Base-by-base conservation (phyloP, 2,797 vertebrate species). In the Pipistrellus kuhlii region DNA sequence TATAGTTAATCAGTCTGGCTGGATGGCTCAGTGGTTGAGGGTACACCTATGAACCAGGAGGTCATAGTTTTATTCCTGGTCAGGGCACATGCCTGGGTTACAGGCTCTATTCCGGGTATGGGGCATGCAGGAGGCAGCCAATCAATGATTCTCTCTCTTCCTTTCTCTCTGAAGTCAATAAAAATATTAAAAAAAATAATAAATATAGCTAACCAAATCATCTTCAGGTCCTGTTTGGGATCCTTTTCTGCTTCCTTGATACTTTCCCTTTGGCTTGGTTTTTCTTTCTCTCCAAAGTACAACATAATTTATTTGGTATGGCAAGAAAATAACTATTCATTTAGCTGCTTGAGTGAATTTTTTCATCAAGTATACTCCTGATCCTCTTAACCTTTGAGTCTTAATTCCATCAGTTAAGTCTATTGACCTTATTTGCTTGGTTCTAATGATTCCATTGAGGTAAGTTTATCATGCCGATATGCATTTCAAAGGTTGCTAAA, bases 241-340 rank as follows among this genome's bases (percentile, higher is more conserved):
- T 91, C 11, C 55, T 90, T n/a, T 86, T 96, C 66, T 96, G 64
- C 23, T 84, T 93, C 77, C 46, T 57, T 73, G 25, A 53, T 96
- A 93, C 25, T 84, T 96, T 90, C 77, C 53, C 93, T 93, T 53
- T 94, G 91, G 46, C 21, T 94, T 90, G 85, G 64, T 68, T 90
- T 35, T 77, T 93, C 38, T 21, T 62, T 95, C 72, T 68, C 11
- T 15, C 8, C 17, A 53, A 91, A 89, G 32, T 83, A 72, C 75
- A 86, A 88, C 46, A 82, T 86, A 75, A 57, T 96, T 85, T 94
- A 57, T 88, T 95, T 92, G 59, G 59, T 81, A 17, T 93, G 84
- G 27, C 57, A 94, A 95, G 64, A 77, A 92, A 88, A 55, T 90
- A 92, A 84, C 17, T 76, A 55, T 55, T 64, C 59, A 82, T 91